These are phyloP conservation scores for Aphrophora alni DNA, from an alignment of 2,888 invertebrate species.

Conservation along the genomic window DNA sequence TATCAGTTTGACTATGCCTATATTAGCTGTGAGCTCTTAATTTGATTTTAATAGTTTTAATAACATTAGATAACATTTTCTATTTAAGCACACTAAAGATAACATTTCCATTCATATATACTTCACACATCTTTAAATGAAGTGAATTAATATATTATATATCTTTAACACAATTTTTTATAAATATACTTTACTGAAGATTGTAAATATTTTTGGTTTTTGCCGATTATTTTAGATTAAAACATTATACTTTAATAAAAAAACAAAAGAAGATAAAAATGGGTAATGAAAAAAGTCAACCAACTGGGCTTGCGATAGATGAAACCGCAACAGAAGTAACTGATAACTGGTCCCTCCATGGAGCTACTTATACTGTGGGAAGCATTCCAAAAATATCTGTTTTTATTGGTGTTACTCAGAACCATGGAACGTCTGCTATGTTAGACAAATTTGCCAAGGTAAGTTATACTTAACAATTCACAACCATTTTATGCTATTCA, in stretches of 20 bases:
- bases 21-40: too few species aligned
- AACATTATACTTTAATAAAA: background rate
- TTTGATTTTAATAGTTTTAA: too few species aligned
- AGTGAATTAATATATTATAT: too few species aligned
- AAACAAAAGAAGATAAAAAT: conserved; percentile 57
- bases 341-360: conserved; percentile 78
- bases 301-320: conserved; percentile 75
- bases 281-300: conserved; percentile 78
- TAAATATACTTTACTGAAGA: too few species aligned
- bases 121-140: too few species aligned
- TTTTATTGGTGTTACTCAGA: conserved; percentile 66
- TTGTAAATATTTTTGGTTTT: too few species aligned
- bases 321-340: conserved; percentile 78
- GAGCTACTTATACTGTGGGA: conserved; percentile 66
- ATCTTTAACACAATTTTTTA: too few species aligned
- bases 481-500: too few species aligned
- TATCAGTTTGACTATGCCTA: too few species aligned
- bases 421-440: conserved; percentile 63
- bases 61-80: too few species aligned
- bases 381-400: conserved; percentile 71
- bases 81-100: too few species aligned
- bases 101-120: too few species aligned
- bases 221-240: background rate
- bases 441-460: conserved; percentile 81
- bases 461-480: conserved; percentile 50